Percentiles rank a stretch among this genome's conserved stretches.
These are phyloP conservation scores for Oscheius sp. DNA, from an alignment of 2,888 invertebrate species.

Conservation along the genomic window DNA sequence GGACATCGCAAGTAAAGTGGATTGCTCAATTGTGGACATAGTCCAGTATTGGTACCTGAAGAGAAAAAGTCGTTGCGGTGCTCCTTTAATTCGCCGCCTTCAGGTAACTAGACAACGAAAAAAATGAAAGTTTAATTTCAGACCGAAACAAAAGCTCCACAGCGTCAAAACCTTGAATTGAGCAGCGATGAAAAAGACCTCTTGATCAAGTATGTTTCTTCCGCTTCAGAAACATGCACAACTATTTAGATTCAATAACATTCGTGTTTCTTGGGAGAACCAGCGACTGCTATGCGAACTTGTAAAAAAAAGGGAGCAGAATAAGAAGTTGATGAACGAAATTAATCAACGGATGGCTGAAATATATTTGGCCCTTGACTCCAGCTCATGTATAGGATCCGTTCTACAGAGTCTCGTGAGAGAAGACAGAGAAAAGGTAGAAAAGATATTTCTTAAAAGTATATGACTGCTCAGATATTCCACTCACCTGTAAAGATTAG, in stretches of 20 bases:
- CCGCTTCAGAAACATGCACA: not conserved
- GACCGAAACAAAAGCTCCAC: constrained; percentile 1
- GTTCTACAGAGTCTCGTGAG: not conserved
- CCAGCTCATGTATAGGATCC: not conserved
- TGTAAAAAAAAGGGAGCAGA: constrained; percentile 83
- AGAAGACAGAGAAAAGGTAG: not conserved
- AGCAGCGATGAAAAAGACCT: constrained; percentile 27
- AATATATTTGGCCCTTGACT: not conserved
- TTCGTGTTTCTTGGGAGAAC: constrained; percentile 92
- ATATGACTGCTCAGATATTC: constrained; percentile 50
- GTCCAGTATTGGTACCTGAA: constrained; percentile 98
- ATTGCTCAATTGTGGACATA: constrained; percentile 81
- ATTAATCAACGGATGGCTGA: not conserved
- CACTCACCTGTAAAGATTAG: constrained; percentile 79
- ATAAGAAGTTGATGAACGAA: too few relatives aligned
- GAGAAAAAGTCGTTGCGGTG: constrained; percentile 92
- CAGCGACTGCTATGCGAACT: constrained; percentile 91
- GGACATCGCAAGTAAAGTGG: constrained; percentile 40
- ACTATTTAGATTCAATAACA: constrained; percentile 74
- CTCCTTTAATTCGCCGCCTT: constrained; percentile 87
- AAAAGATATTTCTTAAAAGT: not conserved
- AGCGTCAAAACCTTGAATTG: not conserved
- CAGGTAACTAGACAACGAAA: constrained; percentile 76
- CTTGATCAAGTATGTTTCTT: constrained; percentile 12
- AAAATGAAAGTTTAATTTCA: not conserved